Base-by-base conservation (phyloP, 1,140 invertebrate genomes). In the Metaphire vulgaris region DNA sequence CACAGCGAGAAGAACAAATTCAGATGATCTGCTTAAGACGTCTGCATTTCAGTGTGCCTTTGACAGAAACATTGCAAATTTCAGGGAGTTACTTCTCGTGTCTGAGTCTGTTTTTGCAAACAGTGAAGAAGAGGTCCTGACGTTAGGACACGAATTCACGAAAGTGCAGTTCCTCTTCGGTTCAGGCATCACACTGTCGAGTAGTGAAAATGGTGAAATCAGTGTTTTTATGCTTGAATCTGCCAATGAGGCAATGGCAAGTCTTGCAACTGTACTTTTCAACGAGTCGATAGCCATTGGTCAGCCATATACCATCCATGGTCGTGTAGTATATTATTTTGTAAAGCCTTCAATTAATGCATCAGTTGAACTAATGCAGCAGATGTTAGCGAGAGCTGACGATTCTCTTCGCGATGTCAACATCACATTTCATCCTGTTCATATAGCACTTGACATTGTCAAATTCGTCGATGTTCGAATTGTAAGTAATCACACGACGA, bases 291-390 rank as follows among this genome's bases (percentile, higher is more conserved):
- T 92, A 81, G 89, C 96, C 79, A 86, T 98, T 66, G 92, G 93
- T 68, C 92, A 96, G 81, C 92, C 92, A 1, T 93, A 95, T 81
- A 91, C 94, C 0, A 91, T 94, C 16, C 93, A 96, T 85, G 93
- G 91, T 69, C 93, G 95, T 83, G 95, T 97, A 82, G 91, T 93
- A 15, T 96, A 97, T 86, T 96, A 95, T 86, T 97, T 98, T 83
- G 93, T 97, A 0, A 97, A 98, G 84, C 92, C 94, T 81, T 92
- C 95, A 76, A 90, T 91, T 0, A 93, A 92, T 90, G 90, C 92
- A 41, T 93, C 93, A 0, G 90, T 90, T 66, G 92, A 94, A 80
- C 95, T 98, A 83, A 90, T 92, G 78, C 91, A 91, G 74, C 93
- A 95, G 80, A 85, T 98, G 76, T 41, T 33, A 0, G 30, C 75